Evolutionary conservation across 2,888 invertebrate species (phyloP), one percentile per base, ranked within the genome.

Genomic region (Timema cristinae): DNA sequence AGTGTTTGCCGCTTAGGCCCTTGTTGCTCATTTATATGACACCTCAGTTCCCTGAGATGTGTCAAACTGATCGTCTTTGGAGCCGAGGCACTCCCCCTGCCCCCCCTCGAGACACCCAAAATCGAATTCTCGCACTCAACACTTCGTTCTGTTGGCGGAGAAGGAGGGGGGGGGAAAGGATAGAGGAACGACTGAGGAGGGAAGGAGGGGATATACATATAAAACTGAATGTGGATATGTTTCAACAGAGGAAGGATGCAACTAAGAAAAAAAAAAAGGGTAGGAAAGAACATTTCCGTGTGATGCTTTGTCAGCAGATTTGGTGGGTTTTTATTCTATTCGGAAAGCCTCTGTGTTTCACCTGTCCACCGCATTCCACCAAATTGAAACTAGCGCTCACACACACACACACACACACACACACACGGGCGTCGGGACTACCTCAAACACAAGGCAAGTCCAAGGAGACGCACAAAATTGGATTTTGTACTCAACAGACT

Each of bases 91-190:
- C 32, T 32, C 32, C 32, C 50, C 54, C 51, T 8, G 52, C 67
- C 54, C 68, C 32, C 16, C 9, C 10, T 10, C 13, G 63, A 52
- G 66, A 68, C 71, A 66, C 68, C 71, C 74, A 66, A 71, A 74
- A 74, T 74, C 74, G 74, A 74, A 74, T 74, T 74, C 71, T 69
- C 72, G 67, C 67, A 61, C 73, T 59, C 71, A 73, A 73, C 73
- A 68, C 73, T 68, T 32, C 32, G 32, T 32, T 32, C 32, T 32
- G 32, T 32, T 13, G 32, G 63, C 63, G 6, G 63, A 48, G 63
- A 51, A 50, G 47, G 16, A 50, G 47, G 56, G 56, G 56, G 16
- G 69, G 50, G 56, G 59, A 7, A 32, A 15, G 54, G 32, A 48
- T 50, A 32, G 63, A 11, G 67, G 11, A n/a, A 50, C 50, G 50